These are phyloP conservation scores for Drosophila mayri DNA, from an alignment of 1,140 invertebrate species.

Conservation along the genomic window DNA sequence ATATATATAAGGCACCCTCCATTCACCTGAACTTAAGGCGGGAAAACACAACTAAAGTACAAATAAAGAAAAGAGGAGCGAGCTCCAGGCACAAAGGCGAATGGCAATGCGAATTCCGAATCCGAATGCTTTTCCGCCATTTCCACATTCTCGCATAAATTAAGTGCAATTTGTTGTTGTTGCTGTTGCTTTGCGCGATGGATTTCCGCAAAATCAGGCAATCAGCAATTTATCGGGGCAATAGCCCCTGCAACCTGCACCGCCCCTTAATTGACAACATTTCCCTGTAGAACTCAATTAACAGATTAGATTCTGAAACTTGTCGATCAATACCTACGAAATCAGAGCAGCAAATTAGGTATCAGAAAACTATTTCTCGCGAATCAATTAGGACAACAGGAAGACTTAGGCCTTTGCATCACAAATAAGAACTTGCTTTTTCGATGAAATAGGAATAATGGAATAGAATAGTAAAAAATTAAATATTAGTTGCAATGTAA, in stretches of 20 bases:
- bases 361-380: background rate
- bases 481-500: too few species aligned
- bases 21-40: constrained; percentile 19
- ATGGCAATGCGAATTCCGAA: constrained; percentile 4
- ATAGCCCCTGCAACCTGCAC: constrained; percentile 12
- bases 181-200: constrained; percentile 7
- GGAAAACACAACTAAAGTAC: constrained; percentile 9
- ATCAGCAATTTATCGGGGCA: constrained; percentile 16
- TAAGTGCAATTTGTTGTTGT: constrained; percentile 22
- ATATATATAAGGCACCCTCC: background rate
- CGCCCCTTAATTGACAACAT: constrained; percentile 40
- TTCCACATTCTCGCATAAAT: constrained; percentile 51
- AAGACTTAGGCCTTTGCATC: background rate
- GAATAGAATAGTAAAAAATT: background rate
- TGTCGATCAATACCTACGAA: constrained; percentile 20
- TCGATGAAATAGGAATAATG: background rate
- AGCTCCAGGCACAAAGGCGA: constrained; percentile 23
- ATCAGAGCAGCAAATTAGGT: background rate
- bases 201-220: constrained; percentile 39
- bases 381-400: constrained; percentile 1
- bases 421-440: background rate
- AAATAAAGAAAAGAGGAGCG: constrained; percentile 14
- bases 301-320: constrained; percentile 32
- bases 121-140: constrained; percentile 33
- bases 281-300: constrained; percentile 37